Evolutionary conservation across 2,797 vertebrate species (phyloP).

Genomic region (Tolypeutes matacus): DNA sequence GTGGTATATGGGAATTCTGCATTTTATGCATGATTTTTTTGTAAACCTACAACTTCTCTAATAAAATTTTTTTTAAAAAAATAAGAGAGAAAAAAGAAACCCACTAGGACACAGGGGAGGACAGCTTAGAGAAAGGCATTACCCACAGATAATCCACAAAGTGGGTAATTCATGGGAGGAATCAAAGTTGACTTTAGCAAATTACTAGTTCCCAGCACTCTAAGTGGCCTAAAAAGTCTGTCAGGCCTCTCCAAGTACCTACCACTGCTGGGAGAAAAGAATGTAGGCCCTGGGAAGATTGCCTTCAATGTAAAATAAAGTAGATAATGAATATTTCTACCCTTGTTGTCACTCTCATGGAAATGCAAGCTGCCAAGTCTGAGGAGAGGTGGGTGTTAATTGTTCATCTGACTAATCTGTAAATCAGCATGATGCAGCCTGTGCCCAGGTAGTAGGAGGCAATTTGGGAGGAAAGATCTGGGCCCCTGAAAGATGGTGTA

Average conservation of each 20-base stretch:
- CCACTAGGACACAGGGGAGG: slow-evolving; percentile 19
- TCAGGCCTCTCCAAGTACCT: slow-evolving; percentile 25
- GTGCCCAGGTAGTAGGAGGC: slow-evolving; percentile 70
- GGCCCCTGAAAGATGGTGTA: neutral
- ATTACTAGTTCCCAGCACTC: slow-evolving; percentile 27
- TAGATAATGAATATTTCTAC: slow-evolving; percentile 76
- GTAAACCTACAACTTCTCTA: no score
- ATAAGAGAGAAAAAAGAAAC: neutral
- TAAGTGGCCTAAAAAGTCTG: slow-evolving; percentile 36
- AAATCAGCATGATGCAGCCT: slow-evolving; percentile 69
- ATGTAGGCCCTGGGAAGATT: slow-evolving; percentile 24
- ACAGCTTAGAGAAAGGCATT: slow-evolving; percentile 11
- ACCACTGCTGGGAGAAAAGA: neutral
- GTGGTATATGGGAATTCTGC: no score
- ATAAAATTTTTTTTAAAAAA: no score
- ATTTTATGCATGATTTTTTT: no score
- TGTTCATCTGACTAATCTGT: slow-evolving; percentile 78
- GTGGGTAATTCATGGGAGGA: slow-evolving; percentile 45
- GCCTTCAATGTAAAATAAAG: slow-evolving; percentile 69
- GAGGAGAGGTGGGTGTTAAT: slow-evolving; percentile 75
- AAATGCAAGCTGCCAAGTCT: slow-evolving; percentile 75
- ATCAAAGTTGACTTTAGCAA: slow-evolving; percentile 25
- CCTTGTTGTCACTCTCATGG: slow-evolving; percentile 72
- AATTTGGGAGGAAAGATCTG: slow-evolving; percentile 44
- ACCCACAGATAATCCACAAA: slow-evolving; percentile 38